Base-by-base conservation (phyloP, 2,113 vertebrate species). In the Girardinichthys multiradiatus region DNA sequence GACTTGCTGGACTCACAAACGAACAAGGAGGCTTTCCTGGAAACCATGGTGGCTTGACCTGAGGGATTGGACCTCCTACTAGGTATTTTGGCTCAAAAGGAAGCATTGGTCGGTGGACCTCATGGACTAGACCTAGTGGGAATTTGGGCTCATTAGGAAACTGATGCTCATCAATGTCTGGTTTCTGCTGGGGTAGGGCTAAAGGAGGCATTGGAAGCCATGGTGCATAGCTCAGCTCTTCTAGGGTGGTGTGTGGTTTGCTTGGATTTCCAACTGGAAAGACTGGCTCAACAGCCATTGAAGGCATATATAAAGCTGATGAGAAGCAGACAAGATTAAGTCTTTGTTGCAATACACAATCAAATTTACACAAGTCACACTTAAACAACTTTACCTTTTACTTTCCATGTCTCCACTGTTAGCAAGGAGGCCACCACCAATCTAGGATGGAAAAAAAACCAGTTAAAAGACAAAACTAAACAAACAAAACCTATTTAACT, bases 361-460 rank as follows among this genome's bases (percentile, higher is more conserved):
- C 4, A 12, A 33, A 33, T 3, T 31, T 21, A 31, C 30, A 14
- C 29, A 61, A 31, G 19, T 61, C 21, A 61, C 21, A 5, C 21
- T 48, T 37, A 28, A 42, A 4, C 2, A 45, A 12, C 8, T 64
- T 80, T 42, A 83, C 83, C 65, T 12, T 58, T 37, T 30, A 27
- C 39, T 42, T 64, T 69, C 37, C 31, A 13, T n/a, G 35, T 31
- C 61, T 29, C 73, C 45, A 60, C 64, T 64, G 26, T 24, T 4
- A 85, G 2, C 17, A 83, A 31, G 24, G 65, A 69, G 11, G 81
- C 62, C 31, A 85, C 63, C 51, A 83, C 3, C 61, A 51, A 78
- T 8, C 83, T 83, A 57, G 7, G 64, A 2, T 65, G 68, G 26
- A 5, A n/a, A 42, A 14, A 64, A 24, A 59, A n/a, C n/a, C n/a